Evolutionary conservation across 2,797 vertebrate species (phyloP), one percentile per base, ranked within the genome.

Genomic region (Crax fasciolata): DNA sequence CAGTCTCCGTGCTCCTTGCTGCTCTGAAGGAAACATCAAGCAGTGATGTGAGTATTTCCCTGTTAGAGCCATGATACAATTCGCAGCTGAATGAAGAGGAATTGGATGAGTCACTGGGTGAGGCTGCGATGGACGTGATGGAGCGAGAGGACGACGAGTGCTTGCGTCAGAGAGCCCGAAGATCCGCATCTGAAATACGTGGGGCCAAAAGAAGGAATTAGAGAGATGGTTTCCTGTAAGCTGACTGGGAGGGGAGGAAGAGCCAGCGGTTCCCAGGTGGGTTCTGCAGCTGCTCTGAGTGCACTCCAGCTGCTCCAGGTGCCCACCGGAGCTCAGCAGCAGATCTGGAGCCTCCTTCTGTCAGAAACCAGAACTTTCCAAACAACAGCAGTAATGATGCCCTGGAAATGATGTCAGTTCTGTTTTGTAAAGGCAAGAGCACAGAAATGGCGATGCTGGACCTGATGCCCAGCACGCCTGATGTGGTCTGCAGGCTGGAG

Each of bases 11-110:
- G 10, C 23, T 82, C 9, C 3, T 52, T 58, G 41, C 61, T 2
- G 1, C 32, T 43, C 10, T 51, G 8, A 65, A 74, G 77, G 57
- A 71, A 25, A 79, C 55, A 16, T 77, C 25, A 44, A 58, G 38
- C 15, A 32, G 24, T 19, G 78, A 58, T n/a, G 32, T 7, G 62
- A 77, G 30, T 30, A 14, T 61, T 67, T 89, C 27, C 6, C 44
- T 38, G 25, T 13, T 52, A 1, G 4, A 78, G 24, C n/a, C 57
- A 58, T 5, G 25, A 73, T 39, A n/a, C 30, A 39, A 28, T 87
- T 96, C 95, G 93, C 84, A 92, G 73, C 62, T 62, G 57, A 75
- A 72, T 7, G 30, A 72, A 78, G 55, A 84, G 70, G 62, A 82
- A 93, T 48, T 58, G 86, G 49, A 21, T 76, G 75, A 80, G 63